Conservation (phyloP, 2,797 vertebrate genomes). For the Clamator glandarius region DNA sequence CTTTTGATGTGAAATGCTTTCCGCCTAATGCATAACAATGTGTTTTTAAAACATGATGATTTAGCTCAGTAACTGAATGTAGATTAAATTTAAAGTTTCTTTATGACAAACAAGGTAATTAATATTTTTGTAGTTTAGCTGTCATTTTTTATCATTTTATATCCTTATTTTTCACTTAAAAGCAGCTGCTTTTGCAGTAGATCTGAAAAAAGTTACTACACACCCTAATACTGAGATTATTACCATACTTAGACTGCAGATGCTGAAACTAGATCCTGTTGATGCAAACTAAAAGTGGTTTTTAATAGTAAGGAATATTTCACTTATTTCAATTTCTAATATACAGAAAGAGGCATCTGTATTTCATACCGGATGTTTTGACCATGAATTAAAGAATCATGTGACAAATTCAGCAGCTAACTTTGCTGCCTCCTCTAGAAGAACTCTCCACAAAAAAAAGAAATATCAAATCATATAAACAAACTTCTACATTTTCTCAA, state of each 20-base stretch:
- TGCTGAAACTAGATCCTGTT: background rate
- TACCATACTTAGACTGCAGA: background rate
- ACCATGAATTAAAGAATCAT: background rate
- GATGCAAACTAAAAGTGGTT: background rate
- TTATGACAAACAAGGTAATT: background rate
- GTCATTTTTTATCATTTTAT: background rate
- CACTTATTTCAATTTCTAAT: background rate
- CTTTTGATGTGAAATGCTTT: slow-evolving; percentile 47
- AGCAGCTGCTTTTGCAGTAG: background rate
- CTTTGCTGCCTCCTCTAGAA: background rate
- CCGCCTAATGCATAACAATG: background rate
- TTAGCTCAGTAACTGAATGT: background rate
- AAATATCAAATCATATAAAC: background rate
- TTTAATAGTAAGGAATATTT: background rate
- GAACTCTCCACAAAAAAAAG: background rate
- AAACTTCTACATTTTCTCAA: background rate
- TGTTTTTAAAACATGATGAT: slow-evolving; percentile 32
- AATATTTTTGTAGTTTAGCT: background rate
- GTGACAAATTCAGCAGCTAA: background rate
- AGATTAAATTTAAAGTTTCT: slow-evolving; percentile 15
- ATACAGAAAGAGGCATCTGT: background rate
- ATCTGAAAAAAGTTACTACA: background rate
- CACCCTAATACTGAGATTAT: background rate
- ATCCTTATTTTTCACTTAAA: background rate
- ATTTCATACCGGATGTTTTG: background rate